phyloP scores from a whole-genome alignment of 2,113 vertebrate genomes.

The Calyptomena viridis region DNA sequence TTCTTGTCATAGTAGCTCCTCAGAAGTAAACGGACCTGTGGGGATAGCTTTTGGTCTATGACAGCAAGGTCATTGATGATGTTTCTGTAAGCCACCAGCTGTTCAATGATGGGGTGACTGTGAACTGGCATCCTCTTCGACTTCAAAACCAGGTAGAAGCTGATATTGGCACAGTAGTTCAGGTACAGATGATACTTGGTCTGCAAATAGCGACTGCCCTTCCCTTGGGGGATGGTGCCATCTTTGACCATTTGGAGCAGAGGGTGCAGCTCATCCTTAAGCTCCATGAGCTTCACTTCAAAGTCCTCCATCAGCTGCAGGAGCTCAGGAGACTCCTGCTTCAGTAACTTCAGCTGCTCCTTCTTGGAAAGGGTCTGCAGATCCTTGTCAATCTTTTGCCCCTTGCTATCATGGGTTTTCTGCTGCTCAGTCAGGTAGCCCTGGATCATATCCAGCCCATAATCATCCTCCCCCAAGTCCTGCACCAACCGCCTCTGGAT shows the following conservation, averaged over 20 bases:
- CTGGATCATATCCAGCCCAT: constrained; percentile 86
- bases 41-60: constrained; percentile 82
- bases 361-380: constrained; percentile 87
- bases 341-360: constrained; percentile 90
- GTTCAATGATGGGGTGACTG: constrained; percentile 91
- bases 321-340: constrained; percentile 93
- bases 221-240: constrained; percentile 82
- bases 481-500: constrained; percentile 87
- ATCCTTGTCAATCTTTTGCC: constrained; percentile 86
- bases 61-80: constrained; percentile 80
- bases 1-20: constrained; percentile 7
- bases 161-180: constrained; percentile 95
- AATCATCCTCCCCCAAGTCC: constrained; percentile 89
- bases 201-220: constrained; percentile 86
- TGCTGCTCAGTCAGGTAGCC: constrained; percentile 76
- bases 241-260: constrained; percentile 84
- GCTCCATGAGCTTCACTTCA: constrained; percentile 86
- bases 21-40: constrained; percentile 80
- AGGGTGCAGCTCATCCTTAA: constrained; percentile 87
- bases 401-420: constrained; percentile 19
- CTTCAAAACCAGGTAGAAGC: constrained; percentile 94
- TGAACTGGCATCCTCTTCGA: constrained; percentile 84
- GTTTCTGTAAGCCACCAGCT: constrained; percentile 89
- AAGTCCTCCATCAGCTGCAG: constrained; percentile 92
- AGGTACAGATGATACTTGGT: constrained; percentile 93